These are phyloP conservation scores for Galeopterus variegatus DNA, from an alignment of 2,113 vertebrate genomes.

Conservation along the genomic window DNA sequence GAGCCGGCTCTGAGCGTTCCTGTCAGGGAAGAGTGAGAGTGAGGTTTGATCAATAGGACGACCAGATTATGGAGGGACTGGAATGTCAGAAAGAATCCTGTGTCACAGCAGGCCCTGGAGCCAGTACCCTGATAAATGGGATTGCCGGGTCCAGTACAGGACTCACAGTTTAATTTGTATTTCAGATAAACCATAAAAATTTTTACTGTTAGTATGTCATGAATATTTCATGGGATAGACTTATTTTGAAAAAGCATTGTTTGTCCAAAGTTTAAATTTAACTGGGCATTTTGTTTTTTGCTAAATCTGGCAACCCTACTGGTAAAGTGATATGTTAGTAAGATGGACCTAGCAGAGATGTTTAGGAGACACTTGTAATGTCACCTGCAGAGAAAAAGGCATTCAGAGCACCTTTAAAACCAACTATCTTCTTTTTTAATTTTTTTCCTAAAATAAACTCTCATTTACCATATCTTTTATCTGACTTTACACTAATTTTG, in stretches of 20 bases:
- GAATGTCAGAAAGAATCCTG: neutral
- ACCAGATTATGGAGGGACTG: neutral
- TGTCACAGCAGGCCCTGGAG: neutral
- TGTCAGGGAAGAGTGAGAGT: neutral
- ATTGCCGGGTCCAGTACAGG: neutral
- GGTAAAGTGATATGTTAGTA: neutral
- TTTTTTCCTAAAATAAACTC: neutral
- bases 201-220: neutral
- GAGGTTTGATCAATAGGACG: neutral
- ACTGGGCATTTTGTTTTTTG: neutral
- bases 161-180: neutral
- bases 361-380: too few relatives aligned
- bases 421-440: neutral
- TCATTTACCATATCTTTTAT: neutral
- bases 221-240: neutral
- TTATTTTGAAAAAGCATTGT: neutral
- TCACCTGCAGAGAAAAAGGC: neutral
- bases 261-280: slow-evolving; percentile 33
- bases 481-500: slow-evolving; percentile 22
- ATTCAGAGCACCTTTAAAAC: neutral
- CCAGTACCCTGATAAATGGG: neutral
- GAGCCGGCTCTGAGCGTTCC: neutral
- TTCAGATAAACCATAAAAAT: slow-evolving; percentile 1
- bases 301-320: neutral
- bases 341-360: neutral